These are phyloP conservation scores for Emydocephalus ijimae DNA, from an alignment of 2,113 vertebrate species.

Conservation along the genomic window DNA sequence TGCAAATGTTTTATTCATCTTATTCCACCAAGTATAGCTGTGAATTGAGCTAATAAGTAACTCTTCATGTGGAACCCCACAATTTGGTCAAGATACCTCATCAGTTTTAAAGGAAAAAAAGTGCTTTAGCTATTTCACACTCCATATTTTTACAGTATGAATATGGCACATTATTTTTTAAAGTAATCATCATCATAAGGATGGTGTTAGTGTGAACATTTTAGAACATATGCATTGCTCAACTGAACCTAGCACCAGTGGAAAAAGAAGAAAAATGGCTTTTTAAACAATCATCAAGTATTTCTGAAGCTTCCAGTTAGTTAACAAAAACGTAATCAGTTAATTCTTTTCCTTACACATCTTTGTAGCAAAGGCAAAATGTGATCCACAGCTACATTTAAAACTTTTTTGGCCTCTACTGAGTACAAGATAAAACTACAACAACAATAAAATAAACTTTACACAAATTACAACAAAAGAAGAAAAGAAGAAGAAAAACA, in stretches of 20 bases:
- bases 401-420: neutral
- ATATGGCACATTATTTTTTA: slow-evolving; percentile 3
- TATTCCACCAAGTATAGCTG: neutral
- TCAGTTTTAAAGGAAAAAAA: neutral
- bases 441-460: neutral
- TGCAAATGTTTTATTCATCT: neutral
- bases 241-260: neutral
- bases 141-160: neutral
- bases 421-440: neutral
- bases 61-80: neutral
- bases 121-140: neutral
- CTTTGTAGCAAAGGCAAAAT: neutral
- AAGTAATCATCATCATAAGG: neutral
- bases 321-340: neutral
- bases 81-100: neutral
- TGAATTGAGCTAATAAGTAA: neutral
- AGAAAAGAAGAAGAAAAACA: neutral
- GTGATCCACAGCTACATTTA: neutral
- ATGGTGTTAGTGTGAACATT: slow-evolving; percentile 1
- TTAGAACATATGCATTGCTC: neutral
- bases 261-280: neutral
- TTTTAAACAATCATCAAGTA: neutral
- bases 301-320: neutral
- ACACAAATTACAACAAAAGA: neutral
- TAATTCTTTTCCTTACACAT: neutral